Base-by-base conservation (phyloP, 1,140 invertebrate species). In the Liolophura sinensis region DNA sequence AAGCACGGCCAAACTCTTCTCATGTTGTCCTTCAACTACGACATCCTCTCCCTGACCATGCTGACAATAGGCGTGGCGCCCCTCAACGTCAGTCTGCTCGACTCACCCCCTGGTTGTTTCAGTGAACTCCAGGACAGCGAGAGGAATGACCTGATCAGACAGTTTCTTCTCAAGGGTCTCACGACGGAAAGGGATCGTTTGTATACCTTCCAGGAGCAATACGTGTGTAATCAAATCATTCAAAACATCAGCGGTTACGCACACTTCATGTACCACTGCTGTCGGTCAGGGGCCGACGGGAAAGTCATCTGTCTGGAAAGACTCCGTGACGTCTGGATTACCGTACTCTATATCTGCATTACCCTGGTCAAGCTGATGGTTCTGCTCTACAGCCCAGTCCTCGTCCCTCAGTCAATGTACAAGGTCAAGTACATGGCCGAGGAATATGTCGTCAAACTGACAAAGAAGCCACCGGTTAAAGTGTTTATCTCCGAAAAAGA, bases 381-480 rank as follows among this genome's bases (percentile, higher is more conserved):
- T 18, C 61, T 77, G 4, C 67, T 77, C 54, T 77, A 64, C 64
- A 69, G 69, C 64, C 76, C 76, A 1, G 56, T 67, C 24, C 64
- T 77, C 52, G 57, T 77, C 22, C 76, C 76, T 1, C 60, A 70
- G 4, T 62, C 50, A 46, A 60, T 72, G 9, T 77, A 74, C 58
- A 62, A 64, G 25, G 60, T 75, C 0, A 66, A 73, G 1, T 79
- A 79, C 49, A 75, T 81, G 54, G 76, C 77, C 0, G 71, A 78
- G 9, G 77, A 81, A 60, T 82, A 82, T 56, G 72, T 78, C 0
- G 75, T 81, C 1, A 79, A 78, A 51, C 66, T 81, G 52, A 76
- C 77, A 55, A 71, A 78, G 27, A 72, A 72, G 12, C 40, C 81
- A 0, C 76, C 77, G 64, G 71, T 80, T 67, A 80, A 77, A 64